Evolutionary conservation across 2,797 vertebrate species (phyloP).

Genomic region (Molossus molossus): DNA sequence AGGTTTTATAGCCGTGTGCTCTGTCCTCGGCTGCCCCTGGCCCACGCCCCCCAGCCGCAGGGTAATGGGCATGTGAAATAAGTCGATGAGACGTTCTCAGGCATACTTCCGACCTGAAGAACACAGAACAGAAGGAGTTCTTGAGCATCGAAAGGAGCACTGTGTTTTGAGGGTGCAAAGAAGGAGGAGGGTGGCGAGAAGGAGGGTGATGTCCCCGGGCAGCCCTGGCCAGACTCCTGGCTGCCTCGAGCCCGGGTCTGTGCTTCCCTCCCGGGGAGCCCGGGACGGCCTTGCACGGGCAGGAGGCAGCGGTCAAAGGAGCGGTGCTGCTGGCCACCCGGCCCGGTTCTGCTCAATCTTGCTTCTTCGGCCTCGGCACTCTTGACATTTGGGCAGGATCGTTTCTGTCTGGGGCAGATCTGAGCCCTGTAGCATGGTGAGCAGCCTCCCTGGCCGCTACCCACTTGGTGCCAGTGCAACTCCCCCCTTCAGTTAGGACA

Average conservation of each 20-base stretch:
- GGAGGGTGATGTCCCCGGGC: rapidly evolving
- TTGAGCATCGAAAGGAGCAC: rapidly evolving
- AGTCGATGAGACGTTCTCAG: slow-evolving; percentile 6
- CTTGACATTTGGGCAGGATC: rapidly evolving
- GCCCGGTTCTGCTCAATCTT: background rate
- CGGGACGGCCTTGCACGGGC: background rate
- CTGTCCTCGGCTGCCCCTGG: background rate
- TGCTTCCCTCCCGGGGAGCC: background rate
- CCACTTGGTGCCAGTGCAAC: background rate
- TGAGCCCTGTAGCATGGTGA: background rate
- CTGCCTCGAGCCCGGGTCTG: rapidly evolving
- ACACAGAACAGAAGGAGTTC: background rate
- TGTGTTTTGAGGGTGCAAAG: background rate
- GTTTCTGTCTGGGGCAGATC: too few relatives aligned
- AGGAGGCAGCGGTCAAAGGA: background rate
- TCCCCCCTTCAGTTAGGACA: background rate
- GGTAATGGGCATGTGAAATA: slow-evolving; percentile 15
- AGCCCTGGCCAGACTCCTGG: rapidly evolving
- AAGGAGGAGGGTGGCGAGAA: background rate
- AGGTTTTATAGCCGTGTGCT: background rate
- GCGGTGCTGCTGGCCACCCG: rapidly evolving
- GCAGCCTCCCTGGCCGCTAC: background rate
- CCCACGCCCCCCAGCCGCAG: background rate
- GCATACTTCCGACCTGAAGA: background rate
- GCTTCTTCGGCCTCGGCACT: rapidly evolving